Evolutionary conservation across 2,888 invertebrate genomes (phyloP).

Genomic region (Brenthis daphne): DNA sequence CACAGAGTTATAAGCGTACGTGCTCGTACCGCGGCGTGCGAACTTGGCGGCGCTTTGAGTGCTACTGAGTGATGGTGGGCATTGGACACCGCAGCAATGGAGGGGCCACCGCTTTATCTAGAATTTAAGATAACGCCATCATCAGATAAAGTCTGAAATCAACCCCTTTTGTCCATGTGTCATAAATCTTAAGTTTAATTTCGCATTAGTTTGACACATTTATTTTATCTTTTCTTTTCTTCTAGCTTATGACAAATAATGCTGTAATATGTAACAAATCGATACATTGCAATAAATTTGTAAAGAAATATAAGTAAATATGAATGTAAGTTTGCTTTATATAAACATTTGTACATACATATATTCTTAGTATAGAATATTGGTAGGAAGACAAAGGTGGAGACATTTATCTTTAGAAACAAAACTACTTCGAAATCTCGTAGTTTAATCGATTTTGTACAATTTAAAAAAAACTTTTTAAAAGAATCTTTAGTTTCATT

Average conservation of each 20-base stretch:
- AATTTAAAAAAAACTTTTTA: too few species aligned
- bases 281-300: too few species aligned
- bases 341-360: too few species aligned
- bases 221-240: not conserved
- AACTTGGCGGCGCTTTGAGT: slow-evolving; percentile 66
- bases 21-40: slow-evolving; percentile 65
- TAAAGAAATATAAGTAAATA: too few species aligned
- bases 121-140: slow-evolving; percentile 52
- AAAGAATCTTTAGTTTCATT: too few species aligned
- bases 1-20: slow-evolving; percentile 61
- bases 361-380: too few species aligned
- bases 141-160: slow-evolving; percentile 62
- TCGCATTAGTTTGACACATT: not conserved
- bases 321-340: too few species aligned
- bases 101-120: slow-evolving; percentile 43
- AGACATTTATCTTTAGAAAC: too few species aligned
- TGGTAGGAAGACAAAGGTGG: too few species aligned
- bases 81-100: slow-evolving; percentile 44
- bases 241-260: not conserved
- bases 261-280: too few species aligned
- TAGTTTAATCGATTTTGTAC: too few species aligned
- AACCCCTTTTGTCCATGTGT: slow-evolving; percentile 51
- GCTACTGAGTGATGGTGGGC: slow-evolving; percentile 55
- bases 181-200: slow-evolving; percentile 3
- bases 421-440: too few species aligned